A percentile compares a stretch with the other conserved stretches of the same genome.
Conservation (phyloP, 2,113 vertebrate genomes). For the Colossoma macropomum region DNA sequence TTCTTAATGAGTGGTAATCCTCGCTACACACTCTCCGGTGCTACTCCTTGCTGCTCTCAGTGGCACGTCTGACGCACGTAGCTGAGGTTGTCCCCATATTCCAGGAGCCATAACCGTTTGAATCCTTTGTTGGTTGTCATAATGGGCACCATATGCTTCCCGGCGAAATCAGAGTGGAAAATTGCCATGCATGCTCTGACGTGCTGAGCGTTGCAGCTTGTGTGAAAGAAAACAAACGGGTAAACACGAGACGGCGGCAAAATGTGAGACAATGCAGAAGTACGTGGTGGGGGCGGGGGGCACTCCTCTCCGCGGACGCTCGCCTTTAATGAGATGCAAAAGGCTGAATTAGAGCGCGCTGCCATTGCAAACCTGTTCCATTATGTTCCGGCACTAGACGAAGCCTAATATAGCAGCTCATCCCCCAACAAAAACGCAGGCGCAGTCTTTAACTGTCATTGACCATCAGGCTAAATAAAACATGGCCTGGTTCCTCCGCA, state of each 20-base stretch:
- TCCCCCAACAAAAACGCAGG: background rate
- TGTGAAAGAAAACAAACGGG: background rate
- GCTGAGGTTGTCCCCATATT: slow-evolving; percentile 21
- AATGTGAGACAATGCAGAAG: background rate
- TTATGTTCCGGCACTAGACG: background rate
- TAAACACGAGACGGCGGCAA: background rate
- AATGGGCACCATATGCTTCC: slow-evolving; percentile 35
- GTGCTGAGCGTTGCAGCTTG: background rate
- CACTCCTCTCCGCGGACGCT: background rate
- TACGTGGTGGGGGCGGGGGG: background rate
- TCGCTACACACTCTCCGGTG: too few species aligned
- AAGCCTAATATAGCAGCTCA: slow-evolving; percentile 7
- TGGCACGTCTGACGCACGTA: background rate
- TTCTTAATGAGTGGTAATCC: too few species aligned
- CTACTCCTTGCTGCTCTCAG: too few species aligned
- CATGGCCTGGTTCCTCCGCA: background rate
- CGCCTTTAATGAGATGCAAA: slow-evolving; percentile 6
- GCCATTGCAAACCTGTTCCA: background rate
- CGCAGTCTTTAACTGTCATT: slow-evolving; percentile 13
- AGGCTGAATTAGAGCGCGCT: background rate
- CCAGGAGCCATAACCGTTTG: background rate
- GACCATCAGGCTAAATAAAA: background rate
- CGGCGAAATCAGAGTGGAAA: slow-evolving; percentile 20
- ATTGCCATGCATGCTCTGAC: slow-evolving; percentile 6
- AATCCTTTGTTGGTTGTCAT: slow-evolving; percentile 8